Percentiles rank a stretch among this genome's conserved stretches.
Evolutionary conservation across 2,888 invertebrate genomes (phyloP).

Genomic region (Uropetala carovei): DNA sequence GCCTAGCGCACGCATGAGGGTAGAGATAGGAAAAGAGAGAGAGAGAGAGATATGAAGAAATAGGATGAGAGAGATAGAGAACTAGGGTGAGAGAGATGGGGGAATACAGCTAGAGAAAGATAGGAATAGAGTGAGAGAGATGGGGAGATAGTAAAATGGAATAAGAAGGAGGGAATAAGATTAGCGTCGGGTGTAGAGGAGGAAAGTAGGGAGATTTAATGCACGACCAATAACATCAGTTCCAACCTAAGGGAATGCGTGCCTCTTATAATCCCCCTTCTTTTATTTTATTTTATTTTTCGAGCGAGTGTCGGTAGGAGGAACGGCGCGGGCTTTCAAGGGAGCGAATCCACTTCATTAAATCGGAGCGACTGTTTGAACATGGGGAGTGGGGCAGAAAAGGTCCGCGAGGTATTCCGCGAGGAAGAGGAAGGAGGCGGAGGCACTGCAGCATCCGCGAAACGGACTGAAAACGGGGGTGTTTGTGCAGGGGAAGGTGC

Average conservation of each 20-base stretch:
- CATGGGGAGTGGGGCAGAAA: background rate
- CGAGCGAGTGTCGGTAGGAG: background rate
- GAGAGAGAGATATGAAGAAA: background rate
- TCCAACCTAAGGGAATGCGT: background rate
- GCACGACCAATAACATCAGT: background rate
- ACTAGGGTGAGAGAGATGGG: background rate
- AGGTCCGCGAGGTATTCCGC: background rate
- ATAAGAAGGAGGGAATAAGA: background rate
- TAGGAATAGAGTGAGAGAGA: background rate
- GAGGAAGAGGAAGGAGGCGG: background rate
- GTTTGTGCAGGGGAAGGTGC: too few species aligned
- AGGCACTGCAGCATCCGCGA: background rate
- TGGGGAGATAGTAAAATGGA: background rate
- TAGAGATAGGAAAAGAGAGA: too few species aligned
- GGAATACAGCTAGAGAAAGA: too few species aligned
- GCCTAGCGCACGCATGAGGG: background rate
- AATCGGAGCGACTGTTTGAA: background rate
- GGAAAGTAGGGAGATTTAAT: background rate
- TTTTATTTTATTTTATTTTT: too few species aligned
- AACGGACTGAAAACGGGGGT: too few species aligned
- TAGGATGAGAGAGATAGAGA: background rate
- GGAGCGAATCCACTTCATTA: conserved; percentile 13
- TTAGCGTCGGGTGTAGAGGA: too few species aligned
- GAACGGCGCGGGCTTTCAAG: background rate
- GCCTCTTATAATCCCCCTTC: background rate